Conservation (phyloP, 2,113 vertebrate genomes). For the Pimephales promelas region DNA sequence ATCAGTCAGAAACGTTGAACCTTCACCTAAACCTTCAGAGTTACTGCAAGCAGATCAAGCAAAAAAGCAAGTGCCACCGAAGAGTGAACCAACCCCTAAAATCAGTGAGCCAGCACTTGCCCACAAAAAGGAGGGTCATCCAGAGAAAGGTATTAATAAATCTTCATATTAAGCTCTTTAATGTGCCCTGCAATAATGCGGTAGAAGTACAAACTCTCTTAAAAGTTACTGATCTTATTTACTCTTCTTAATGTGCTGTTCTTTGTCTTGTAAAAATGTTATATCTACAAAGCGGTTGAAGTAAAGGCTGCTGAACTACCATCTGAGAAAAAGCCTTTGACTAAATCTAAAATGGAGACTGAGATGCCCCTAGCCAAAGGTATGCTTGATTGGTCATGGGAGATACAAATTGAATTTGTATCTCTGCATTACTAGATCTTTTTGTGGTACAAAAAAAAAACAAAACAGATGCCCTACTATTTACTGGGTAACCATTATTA, state of each 20-base stretch:
- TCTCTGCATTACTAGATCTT: not conserved
- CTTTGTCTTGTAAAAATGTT: constrained; percentile 53
- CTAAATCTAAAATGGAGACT: constrained; percentile 56
- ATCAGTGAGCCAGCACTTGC: constrained; percentile 18
- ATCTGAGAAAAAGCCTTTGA: constrained; percentile 72
- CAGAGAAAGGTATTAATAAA: constrained; percentile 55
- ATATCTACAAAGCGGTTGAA: constrained; percentile 49
- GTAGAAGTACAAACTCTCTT: not conserved
- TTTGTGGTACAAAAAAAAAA: not conserved
- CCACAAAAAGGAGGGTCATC: constrained; percentile 38
- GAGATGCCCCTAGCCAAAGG: constrained; percentile 47
- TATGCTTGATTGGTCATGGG: constrained; percentile 46
- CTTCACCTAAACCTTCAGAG: not conserved
- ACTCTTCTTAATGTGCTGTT: constrained; percentile 48
- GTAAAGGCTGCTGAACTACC: constrained; percentile 72
- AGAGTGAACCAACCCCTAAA: not conserved
- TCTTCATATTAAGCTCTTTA: not conserved
- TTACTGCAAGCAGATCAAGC: constrained; percentile 1
- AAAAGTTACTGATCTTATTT: constrained; percentile 2
- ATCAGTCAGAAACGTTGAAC: not conserved
- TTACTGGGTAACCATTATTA: not conserved
- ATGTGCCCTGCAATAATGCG: not conserved
- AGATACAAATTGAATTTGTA: not conserved
- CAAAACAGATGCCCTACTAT: not conserved
- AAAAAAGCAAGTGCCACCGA: constrained; percentile 14